Base-by-base conservation (phyloP, 2,797 vertebrate species). In the Enteromius viviparus region DNA sequence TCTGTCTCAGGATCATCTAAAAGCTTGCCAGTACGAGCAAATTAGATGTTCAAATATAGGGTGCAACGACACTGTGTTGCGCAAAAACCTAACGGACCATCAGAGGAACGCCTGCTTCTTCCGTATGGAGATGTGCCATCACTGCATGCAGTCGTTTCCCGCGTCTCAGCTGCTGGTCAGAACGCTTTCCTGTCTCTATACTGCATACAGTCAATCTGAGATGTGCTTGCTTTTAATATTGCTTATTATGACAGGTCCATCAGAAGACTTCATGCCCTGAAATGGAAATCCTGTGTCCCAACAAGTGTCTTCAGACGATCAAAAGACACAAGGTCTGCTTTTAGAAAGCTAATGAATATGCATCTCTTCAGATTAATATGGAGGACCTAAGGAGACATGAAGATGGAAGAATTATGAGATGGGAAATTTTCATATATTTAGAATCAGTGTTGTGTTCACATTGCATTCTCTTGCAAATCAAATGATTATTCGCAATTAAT, bases 1-100 rank as follows among this genome's bases (percentile, higher is more conserved):
- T 47, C 11, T 37, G 26, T 89, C 87, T 40, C 93, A 98, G 97
- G 96, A 97, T 19, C 97, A 98, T 77, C 94, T 97, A 80, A 94
- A 92, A 65, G 92, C 91, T n/a, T 98, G 97, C 88, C 85, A 87
- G 23, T 96, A 94, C 81, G 95, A 97, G 91, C 87, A 34, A 0
- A 79, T 94, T 83, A 91, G 76, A 0, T 98, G 97, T 89, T 89
- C 88, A 47, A 96, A 96, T 9, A 87, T 93, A 23, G 93, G 92
- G 74, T 98, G 97, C 82, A 87, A 0, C 23, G 93, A 92, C 51
- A 84, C 83, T 42, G 86, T 96, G 55, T 90, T 93, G 75, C 94
- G 96, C 70, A 95, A 91, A 84, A 86, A 96, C 77, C 55, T 97
- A 86, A 90, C 93, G 78, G 92, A 95, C 2, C 97, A 98, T 81